Evolutionary conservation across 2,888 invertebrate genomes (phyloP), one percentile per base, ranked within the genome.

Genomic region (Drosophila leonis): DNA sequence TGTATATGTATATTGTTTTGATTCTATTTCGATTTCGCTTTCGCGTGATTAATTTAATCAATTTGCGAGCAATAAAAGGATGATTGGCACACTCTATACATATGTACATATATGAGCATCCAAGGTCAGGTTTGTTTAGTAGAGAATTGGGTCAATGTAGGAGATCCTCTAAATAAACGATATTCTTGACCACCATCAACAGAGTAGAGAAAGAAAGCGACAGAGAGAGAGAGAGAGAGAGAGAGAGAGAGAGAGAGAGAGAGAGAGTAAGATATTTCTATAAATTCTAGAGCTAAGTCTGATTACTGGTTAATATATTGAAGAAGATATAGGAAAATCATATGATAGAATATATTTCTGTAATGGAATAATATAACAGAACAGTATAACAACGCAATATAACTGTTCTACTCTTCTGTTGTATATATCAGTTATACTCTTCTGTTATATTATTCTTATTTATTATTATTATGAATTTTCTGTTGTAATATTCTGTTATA

Each of bases 21-120:
- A 57, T 72, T 64, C 56, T 35, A 44, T 59, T 46, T 57, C 29
- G 24, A 33, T 37, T 67, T 66, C 33, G 29, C 52, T 62, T 61
- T 54, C 57, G 51, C 44, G 31, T 79, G 49, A 87, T 83, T 74
- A 70, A 80, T 70, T 86, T 54, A 87, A 83, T 87, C 74, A 83
- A 83, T 75, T 73, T 54, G 67, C 65, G 54, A 51, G 46, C 82
- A 81, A 83, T 81, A 73, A 83, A 87, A 83, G 84, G 84, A 81
- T 44, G 42, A 42, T 42, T 54, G 67, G 20, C 51, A 65, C 35
- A 44, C 51, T 24, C 49, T 31, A 12, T 7, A 27, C 18, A 51
- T 10, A 27, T n/a, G 10, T n/a, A 18, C 7, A 33, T 35, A 15
- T 52, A 20, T n/a, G 29, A 42, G 18, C 62, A 33, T 10, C 20